These are phyloP conservation scores for Pygoscelis adeliae DNA, from an alignment of 2,113 vertebrate genomes.

Conservation along the genomic window DNA sequence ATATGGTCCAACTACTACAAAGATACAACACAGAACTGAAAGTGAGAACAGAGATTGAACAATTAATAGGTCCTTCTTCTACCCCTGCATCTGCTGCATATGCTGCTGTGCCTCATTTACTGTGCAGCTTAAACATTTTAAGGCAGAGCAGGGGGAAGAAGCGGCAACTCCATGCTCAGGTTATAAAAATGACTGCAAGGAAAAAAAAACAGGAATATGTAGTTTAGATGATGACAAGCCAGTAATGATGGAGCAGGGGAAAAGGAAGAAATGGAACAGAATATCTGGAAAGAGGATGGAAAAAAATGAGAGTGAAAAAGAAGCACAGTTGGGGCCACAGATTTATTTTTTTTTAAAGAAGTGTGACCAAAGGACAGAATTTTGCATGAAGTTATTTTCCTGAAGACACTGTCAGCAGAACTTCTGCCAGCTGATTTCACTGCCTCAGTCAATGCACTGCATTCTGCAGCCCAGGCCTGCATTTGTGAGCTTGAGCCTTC, in stretches of 20 bases:
- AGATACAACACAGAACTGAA: slow-evolving; percentile 18
- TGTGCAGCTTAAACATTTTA: neutral
- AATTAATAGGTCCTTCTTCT: slow-evolving; percentile 13
- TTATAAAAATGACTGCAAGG: neutral
- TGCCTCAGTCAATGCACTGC: neutral
- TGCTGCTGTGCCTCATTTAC: slow-evolving; percentile 1
- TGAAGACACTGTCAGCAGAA: neutral
- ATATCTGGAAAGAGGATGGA: neutral
- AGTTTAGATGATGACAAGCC: neutral
- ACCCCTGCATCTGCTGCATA: slow-evolving; percentile 17
- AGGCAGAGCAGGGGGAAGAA: neutral
- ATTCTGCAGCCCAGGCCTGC: neutral
- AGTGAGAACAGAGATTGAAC: neutral
- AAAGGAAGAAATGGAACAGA: neutral
- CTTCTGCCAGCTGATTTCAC: neutral
- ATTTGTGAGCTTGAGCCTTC: neutral
- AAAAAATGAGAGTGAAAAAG: neutral
- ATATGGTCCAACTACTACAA: neutral
- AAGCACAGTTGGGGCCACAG: neutral
- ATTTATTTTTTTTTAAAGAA: neutral
- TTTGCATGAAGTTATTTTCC: neutral
- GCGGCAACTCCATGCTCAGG: neutral
- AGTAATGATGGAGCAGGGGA: neutral
- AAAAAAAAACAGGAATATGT: neutral
- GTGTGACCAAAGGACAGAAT: neutral